Conservation (phyloP, 2,888 invertebrate species). For the Loripinus fragilis region DNA sequence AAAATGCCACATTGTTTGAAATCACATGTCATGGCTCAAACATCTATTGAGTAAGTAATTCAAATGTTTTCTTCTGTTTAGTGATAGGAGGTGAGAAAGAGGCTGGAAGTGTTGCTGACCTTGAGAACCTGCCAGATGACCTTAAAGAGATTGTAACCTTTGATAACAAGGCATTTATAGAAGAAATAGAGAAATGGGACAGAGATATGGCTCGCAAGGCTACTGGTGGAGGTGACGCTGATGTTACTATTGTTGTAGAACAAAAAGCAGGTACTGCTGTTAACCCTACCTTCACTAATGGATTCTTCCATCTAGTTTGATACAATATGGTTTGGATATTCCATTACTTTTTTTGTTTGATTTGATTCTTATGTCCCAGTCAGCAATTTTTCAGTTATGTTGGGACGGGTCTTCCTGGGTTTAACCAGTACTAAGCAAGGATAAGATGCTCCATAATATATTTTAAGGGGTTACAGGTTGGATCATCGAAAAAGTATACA, state of each 20-base stretch:
- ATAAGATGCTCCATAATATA: too few relatives aligned
- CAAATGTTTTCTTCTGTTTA: not conserved
- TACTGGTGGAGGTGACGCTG: slow-evolving; percentile 60
- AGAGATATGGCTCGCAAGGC: slow-evolving; percentile 73
- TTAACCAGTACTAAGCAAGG: too few relatives aligned
- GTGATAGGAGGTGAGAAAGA: slow-evolving; percentile 9
- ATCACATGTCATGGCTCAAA: not conserved
- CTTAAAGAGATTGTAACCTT: slow-evolving; percentile 79
- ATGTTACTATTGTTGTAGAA: slow-evolving; percentile 62
- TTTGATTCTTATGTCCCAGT: too few relatives aligned
- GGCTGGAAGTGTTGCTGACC: slow-evolving; percentile 34
- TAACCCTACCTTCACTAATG: too few relatives aligned
- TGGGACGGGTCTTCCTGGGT: too few relatives aligned
- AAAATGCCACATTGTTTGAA: not conserved
- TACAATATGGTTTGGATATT: too few relatives aligned
- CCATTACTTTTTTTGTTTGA: too few relatives aligned
- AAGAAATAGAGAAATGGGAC: slow-evolving; percentile 83
- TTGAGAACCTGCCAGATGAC: slow-evolving; percentile 73
- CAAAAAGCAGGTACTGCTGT: slow-evolving; percentile 61
- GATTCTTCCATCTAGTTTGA: too few relatives aligned
- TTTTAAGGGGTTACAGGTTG: too few relatives aligned
- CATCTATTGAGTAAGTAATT: not conserved
- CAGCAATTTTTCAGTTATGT: too few relatives aligned
- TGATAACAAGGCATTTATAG: slow-evolving; percentile 81
- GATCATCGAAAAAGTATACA: too few relatives aligned